A percentile compares a stretch with the other conserved stretches of the same genome.
Conservation (phyloP, 2,113 vertebrate species). For the Cercocebus atys region DNA sequence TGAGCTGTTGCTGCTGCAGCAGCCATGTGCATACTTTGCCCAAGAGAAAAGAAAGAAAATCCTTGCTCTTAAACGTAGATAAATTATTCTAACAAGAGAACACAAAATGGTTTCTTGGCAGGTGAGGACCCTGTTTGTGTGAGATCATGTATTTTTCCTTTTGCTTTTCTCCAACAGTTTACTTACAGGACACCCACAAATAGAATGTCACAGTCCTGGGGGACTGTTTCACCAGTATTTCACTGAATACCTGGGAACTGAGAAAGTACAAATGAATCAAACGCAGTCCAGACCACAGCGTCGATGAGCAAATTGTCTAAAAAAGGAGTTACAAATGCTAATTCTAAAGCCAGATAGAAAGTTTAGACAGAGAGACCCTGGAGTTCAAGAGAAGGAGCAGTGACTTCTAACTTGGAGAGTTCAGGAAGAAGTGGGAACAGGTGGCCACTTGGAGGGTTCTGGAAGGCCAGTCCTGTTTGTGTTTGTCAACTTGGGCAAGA, state of each 20-base stretch:
- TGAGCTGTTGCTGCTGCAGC: background rate
- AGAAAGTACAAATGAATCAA: background rate
- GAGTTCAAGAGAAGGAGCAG: background rate
- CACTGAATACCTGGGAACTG: background rate
- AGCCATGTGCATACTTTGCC: background rate
- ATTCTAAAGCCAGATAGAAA: background rate
- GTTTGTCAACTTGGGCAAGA: background rate
- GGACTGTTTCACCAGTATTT: background rate
- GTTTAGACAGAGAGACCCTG: background rate
- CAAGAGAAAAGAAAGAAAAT: background rate
- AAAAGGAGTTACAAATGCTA: background rate
- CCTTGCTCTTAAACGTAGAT: background rate
- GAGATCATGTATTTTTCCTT: background rate
- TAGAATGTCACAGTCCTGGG: background rate
- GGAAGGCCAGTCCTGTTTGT: background rate
- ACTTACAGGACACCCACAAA: background rate
- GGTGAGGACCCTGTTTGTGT: too few relatives aligned
- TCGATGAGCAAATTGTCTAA: background rate
- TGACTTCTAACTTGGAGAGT: background rate
- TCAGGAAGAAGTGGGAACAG: too few relatives aligned
- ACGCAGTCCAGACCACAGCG: background rate
- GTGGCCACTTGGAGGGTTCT: rapidly evolving
- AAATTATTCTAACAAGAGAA: slow-evolving; percentile 17
- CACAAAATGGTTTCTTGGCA: background rate
- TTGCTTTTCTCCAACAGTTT: background rate